Percentiles rank a stretch among this genome's conserved stretches.
Conservation (phyloP, 2,113 vertebrate species). For the Octodon degus region DNA sequence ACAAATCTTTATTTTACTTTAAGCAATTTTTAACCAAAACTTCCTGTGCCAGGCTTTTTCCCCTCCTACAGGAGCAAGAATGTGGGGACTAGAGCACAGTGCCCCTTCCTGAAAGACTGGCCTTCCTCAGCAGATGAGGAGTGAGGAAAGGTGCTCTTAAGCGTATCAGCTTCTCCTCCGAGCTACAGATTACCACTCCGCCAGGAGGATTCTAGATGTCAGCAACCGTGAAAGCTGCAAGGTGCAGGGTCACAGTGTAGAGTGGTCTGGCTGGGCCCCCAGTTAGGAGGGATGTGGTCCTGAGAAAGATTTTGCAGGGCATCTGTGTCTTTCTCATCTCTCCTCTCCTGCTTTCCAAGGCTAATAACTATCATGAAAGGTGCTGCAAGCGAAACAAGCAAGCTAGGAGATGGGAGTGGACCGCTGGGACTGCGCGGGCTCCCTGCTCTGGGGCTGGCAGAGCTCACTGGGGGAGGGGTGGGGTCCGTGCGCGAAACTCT, state of each 20-base stretch:
- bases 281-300: too few relatives aligned
- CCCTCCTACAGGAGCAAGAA: neutral
- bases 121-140: neutral
- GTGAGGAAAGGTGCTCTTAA: too few relatives aligned
- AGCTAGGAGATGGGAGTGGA: fast-evolving
- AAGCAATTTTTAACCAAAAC: neutral
- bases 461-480: fast-evolving
- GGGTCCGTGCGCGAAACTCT: fast-evolving
- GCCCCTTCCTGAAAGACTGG: neutral
- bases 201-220: too few relatives aligned
- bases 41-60: neutral
- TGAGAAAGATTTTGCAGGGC: neutral
- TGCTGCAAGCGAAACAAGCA: neutral
- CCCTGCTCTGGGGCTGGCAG: neutral
- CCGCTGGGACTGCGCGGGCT: fast-evolving
- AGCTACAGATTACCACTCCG: neutral
- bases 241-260: fast-evolving
- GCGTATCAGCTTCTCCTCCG: too few relatives aligned
- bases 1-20: neutral
- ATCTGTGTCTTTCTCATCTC: neutral
- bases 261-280: neutral
- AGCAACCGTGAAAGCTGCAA: neutral
- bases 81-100: neutral
- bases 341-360: neutral
- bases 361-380: neutral